phyloP scores from a whole-genome alignment of 2,797 vertebrate genomes.

The Eleutherodactylus coqui region DNA sequence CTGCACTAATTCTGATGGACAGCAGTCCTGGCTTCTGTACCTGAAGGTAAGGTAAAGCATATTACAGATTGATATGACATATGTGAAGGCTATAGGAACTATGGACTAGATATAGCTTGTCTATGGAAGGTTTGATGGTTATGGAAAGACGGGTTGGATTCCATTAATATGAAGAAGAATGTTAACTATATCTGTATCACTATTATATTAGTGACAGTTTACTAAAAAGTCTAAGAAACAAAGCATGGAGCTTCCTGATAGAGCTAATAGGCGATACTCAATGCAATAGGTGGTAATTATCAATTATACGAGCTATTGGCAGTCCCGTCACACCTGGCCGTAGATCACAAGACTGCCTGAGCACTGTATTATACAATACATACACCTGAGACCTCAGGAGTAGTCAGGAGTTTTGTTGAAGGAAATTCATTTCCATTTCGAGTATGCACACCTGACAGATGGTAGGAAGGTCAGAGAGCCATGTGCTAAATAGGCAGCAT shows the following conservation, averaged over 20 bases:
- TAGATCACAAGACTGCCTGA: background rate
- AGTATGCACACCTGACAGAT: background rate
- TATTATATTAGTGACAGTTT: too few relatives aligned
- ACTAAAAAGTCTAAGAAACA: background rate
- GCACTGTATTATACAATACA: background rate
- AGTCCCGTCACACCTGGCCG: background rate
- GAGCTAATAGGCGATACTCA: too few relatives aligned
- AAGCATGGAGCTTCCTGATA: background rate
- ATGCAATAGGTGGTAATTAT: too few relatives aligned
- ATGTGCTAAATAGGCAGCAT: background rate
- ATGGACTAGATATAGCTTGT: background rate
- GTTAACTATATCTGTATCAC: too few relatives aligned
- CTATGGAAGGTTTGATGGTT: background rate
- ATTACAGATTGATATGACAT: background rate
- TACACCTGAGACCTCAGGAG: background rate
- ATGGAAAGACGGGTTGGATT: too few relatives aligned
- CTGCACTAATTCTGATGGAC: background rate
- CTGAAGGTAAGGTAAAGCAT: constrained; percentile 29
- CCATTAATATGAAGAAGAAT: too few relatives aligned
- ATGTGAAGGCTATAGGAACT: background rate
- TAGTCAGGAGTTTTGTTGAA: background rate
- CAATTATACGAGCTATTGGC: background rate
- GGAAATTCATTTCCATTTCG: background rate
- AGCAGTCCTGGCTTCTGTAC: background rate
- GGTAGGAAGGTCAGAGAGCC: background rate